Base-by-base conservation (phyloP, 2,888 invertebrate genomes). In the Agrochola lychnidis region DNA sequence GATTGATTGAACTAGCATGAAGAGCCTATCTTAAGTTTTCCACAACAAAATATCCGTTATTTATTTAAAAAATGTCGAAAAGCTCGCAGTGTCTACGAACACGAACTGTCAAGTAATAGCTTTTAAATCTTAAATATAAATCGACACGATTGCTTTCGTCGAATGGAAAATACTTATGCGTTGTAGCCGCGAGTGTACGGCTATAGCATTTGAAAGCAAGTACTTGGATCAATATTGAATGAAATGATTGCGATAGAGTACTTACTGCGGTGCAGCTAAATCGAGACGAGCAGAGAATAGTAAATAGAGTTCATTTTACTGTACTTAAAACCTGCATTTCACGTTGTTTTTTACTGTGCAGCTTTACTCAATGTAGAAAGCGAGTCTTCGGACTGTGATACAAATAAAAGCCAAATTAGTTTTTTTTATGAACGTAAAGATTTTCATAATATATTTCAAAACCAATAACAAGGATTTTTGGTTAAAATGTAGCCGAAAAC, bases 191-290 rank as follows among this genome's bases (percentile, higher is more conserved):
- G 22, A 67, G n/a, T 51, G 48, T 57, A 68, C 12, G 57, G 45
- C 63, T 70, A 25, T 25, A 80, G 62, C 67, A 59, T 70, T 77
- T 61, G 64, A 56, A 70, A 74, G 48, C 70, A 68, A 73, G 61
- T 66, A 61, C 70, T 77, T 78, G 48, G 36, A 73, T 82, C 74
- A 85, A 83, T 85, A 82, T 83, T 85, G 63, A 67, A 74, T 70
- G 40, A 62, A 81, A 66, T 73, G 57, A 85, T 85, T 78, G 82
- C 72, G 70, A 75, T 74, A 70, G 70, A 85, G 67, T 64, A 73
- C 81, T 85, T 57, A 66, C 71, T 53, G 64, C 48, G 64, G n/a
- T 84, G 70, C 81, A 73, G 30, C 71, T 76, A 53, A 71, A 74
- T 66, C 9, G 53, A 66, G 30, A 40, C n/a, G n/a, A 59, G 48